These are phyloP conservation scores for Cyanistes caeruleus DNA, from an alignment of 2,113 vertebrate genomes.

Conservation along the genomic window DNA sequence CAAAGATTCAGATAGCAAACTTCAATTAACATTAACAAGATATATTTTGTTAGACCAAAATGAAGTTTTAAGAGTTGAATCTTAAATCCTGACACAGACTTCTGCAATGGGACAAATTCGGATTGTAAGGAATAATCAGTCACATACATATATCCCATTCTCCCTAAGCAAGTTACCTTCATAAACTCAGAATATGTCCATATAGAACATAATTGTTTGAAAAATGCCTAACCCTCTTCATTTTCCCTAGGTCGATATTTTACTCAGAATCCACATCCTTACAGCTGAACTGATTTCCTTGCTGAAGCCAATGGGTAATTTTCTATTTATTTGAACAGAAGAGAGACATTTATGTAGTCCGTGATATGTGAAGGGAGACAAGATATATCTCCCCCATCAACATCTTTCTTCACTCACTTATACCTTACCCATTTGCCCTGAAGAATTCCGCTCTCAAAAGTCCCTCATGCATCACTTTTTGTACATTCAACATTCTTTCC, in stretches of 20 bases:
- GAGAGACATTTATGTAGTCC: neutral
- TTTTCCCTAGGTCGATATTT: neutral
- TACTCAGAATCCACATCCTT: neutral
- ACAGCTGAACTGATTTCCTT: neutral
- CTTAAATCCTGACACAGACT: neutral
- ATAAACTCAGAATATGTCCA: neutral
- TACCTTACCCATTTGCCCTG: neutral
- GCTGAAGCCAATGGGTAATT: neutral
- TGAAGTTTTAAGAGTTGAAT: neutral
- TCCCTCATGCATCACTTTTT: neutral
- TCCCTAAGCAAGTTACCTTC: neutral
- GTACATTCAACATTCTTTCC: neutral
- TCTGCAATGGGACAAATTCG: neutral
- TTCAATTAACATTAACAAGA: constrained; percentile 17
- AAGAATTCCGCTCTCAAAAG: neutral
- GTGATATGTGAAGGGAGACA: neutral
- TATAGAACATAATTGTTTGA: neutral
- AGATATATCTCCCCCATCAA: neutral
- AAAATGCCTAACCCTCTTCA: neutral
- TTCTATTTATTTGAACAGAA: neutral
- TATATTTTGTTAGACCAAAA: neutral
- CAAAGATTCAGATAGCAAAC: neutral
- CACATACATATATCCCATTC: accelerated
- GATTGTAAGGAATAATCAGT: neutral
- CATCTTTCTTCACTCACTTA: neutral